Percentiles rank a stretch among this genome's conserved stretches.
These are phyloP conservation scores for Calonectris borealis DNA, from an alignment of 2,113 vertebrate genomes.

Conservation along the genomic window DNA sequence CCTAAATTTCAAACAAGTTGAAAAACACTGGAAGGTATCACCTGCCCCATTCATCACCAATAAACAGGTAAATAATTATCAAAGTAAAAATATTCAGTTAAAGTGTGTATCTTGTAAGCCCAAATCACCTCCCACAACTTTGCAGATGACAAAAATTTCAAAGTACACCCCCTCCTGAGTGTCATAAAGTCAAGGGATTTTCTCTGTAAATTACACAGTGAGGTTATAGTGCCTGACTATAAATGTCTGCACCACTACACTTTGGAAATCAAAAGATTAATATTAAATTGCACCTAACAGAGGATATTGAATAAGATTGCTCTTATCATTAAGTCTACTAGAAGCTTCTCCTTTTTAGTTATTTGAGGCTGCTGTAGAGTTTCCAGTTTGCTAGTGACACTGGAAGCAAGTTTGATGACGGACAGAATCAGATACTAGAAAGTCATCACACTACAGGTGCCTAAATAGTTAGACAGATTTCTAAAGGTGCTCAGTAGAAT, in stretches of 20 bases:
- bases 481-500: neutral
- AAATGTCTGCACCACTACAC: neutral
- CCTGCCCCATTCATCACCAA: neutral
- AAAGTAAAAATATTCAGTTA: neutral
- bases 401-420: neutral
- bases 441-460: neutral
- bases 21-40: neutral
- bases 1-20: neutral
- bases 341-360: neutral
- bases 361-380: neutral
- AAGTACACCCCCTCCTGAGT: neutral
- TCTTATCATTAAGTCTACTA: neutral
- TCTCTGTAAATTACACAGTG: neutral
- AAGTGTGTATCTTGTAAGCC: neutral
- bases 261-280: neutral
- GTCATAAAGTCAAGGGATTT: neutral
- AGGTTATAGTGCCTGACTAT: neutral
- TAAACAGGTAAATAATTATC: neutral
- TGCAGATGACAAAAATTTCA: neutral
- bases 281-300: neutral
- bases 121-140: neutral
- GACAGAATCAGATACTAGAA: neutral
- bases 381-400: neutral
- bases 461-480: neutral
- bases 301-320: neutral